Conservation (phyloP, 2,113 vertebrate genomes). For the Oceanites oceanicus region DNA sequence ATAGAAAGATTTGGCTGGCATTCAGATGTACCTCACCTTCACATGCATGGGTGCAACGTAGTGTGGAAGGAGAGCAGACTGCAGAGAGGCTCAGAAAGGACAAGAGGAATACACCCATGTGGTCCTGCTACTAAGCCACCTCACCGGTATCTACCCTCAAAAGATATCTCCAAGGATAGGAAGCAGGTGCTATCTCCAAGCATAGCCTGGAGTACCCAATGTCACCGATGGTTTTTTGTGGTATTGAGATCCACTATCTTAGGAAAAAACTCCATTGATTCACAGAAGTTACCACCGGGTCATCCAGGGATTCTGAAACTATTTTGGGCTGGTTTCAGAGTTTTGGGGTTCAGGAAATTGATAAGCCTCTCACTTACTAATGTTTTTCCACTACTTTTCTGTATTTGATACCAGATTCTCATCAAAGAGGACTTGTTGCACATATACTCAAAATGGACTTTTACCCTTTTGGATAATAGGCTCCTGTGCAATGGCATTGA, state of each 20-base stretch:
- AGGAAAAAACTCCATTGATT: background rate
- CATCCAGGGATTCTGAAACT: background rate
- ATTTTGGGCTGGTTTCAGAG: background rate
- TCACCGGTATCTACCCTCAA: background rate
- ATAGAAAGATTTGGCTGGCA: background rate
- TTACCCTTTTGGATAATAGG: background rate
- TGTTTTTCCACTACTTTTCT: background rate
- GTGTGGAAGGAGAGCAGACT: background rate
- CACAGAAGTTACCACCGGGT: background rate
- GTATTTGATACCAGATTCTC: background rate
- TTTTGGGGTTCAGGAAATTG: background rate
- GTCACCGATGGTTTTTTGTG: background rate
- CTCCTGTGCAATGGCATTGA: background rate
- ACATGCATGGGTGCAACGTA: too few relatives aligned
- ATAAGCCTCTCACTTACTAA: background rate
- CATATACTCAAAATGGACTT: background rate
- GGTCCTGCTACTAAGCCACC: background rate
- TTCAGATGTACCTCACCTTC: background rate
- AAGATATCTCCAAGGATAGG: background rate
- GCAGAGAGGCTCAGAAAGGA: background rate
- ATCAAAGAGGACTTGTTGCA: background rate
- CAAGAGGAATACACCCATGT: background rate
- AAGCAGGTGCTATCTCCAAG: background rate
- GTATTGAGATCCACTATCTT: background rate
- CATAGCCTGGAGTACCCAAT: background rate